Percentiles rank a stretch among this genome's conserved stretches.
Evolutionary conservation across 2,888 invertebrate genomes (phyloP).

Genomic region (Lissonota sp.): DNA sequence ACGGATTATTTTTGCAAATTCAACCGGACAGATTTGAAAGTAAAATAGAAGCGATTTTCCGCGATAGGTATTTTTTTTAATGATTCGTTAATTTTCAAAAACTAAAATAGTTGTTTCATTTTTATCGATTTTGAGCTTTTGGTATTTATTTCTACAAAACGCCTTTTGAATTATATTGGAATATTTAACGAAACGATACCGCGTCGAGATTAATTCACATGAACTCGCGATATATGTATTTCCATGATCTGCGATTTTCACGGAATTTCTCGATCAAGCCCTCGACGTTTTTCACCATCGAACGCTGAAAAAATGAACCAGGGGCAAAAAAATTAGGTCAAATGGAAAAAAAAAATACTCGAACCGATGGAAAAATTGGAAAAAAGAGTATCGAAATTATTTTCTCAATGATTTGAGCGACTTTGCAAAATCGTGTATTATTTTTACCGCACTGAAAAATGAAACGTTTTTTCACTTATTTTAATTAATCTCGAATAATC

Average conservation of each 20-base stretch:
- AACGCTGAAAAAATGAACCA: too few relatives aligned
- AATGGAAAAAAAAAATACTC: too few relatives aligned
- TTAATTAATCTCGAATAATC: too few relatives aligned
- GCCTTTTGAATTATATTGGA: slow-evolving; percentile 11
- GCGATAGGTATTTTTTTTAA: neutral
- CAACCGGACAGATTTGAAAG: neutral
- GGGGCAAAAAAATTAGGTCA: too few relatives aligned
- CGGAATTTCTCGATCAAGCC: too few relatives aligned
- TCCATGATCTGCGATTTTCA: neutral
- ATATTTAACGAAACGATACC: slow-evolving; percentile 18
- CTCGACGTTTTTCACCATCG: too few relatives aligned
- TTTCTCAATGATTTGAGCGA: too few relatives aligned
- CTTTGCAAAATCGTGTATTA: too few relatives aligned
- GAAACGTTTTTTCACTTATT: too few relatives aligned
- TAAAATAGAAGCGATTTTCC: neutral
- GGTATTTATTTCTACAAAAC: slow-evolving; percentile 3
- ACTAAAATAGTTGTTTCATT: slow-evolving; percentile 21
- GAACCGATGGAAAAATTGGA: too few relatives aligned
- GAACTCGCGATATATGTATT: neutral
- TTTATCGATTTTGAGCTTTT: neutral
- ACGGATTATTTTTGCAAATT: slow-evolving; percentile 13
- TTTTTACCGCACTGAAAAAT: too few relatives aligned
- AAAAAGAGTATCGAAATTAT: neutral
- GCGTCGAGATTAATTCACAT: too few relatives aligned
- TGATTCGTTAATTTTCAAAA: neutral